Conservation (phyloP, 2,113 vertebrate genomes). For the Calypte anna region DNA sequence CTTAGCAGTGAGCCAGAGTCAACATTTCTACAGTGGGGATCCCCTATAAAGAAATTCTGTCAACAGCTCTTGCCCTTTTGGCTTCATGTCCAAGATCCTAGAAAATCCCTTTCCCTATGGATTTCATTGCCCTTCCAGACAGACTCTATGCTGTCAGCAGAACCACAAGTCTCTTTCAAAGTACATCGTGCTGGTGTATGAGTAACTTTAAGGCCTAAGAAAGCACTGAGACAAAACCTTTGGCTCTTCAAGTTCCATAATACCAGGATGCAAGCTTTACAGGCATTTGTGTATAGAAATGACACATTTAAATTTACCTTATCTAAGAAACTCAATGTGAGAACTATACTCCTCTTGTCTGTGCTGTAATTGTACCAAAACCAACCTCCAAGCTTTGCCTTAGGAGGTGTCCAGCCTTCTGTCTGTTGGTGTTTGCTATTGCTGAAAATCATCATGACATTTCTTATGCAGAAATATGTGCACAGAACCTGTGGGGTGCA, state of each 20-base stretch:
- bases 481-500: background rate
- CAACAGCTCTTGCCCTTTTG: background rate
- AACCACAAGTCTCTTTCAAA: background rate
- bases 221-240: background rate
- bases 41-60: background rate
- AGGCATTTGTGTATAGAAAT: background rate
- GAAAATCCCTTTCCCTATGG: background rate
- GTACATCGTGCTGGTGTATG: background rate
- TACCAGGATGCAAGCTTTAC: background rate
- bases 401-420: background rate
- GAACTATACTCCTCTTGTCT: background rate
- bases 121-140: background rate
- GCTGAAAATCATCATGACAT: background rate
- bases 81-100: background rate
- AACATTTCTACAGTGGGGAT: slow-evolving; percentile 33
- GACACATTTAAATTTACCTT: background rate
- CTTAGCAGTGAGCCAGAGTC: background rate
- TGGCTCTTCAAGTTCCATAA: background rate
- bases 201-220: background rate
- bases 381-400: background rate
- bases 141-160: background rate
- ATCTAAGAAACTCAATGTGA: background rate
- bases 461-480: background rate
- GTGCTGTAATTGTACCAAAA: background rate
- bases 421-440: background rate